phyloP scores from a whole-genome alignment of 53 echinoderm and acorn worm genomes.

The Echinometra lucunter region DNA sequence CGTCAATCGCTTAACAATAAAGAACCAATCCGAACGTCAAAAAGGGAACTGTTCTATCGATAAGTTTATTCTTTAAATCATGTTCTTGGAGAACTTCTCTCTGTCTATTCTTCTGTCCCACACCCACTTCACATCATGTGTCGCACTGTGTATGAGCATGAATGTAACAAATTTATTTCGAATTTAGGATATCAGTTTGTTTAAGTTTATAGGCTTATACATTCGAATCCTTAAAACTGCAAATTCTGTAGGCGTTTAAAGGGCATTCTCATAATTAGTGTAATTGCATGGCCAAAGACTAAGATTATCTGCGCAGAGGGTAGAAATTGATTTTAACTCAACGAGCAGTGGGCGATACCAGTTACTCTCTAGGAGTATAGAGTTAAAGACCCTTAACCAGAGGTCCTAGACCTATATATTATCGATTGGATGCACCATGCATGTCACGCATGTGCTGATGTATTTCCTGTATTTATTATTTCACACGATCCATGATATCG shows the following conservation, averaged over 20 bases:
- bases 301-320: not conserved
- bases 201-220: not conserved
- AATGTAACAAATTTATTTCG: not conserved
- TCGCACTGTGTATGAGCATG: not conserved
- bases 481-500: not conserved
- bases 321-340: not conserved
- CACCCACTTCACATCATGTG: not conserved
- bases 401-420: not conserved
- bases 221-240: not conserved
- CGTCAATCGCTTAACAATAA: not conserved
- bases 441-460: not conserved
- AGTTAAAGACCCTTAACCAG: not conserved
- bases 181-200: not conserved
- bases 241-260: not conserved
- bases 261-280: not conserved
- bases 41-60: constrained; percentile 24
- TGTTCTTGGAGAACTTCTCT: too few relatives aligned
- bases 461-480: not conserved
- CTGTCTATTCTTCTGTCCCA: not conserved
- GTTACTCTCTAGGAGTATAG: not conserved
- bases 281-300: not conserved
- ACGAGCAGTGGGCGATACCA: not conserved
- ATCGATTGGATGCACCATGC: not conserved
- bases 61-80: not conserved
- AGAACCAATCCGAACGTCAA: not conserved